A percentile compares a stretch with the other conserved stretches of the same genome.
Evolutionary conservation across 2,113 vertebrate species (phyloP).

Genomic region (Sigmodon hispidus): DNA sequence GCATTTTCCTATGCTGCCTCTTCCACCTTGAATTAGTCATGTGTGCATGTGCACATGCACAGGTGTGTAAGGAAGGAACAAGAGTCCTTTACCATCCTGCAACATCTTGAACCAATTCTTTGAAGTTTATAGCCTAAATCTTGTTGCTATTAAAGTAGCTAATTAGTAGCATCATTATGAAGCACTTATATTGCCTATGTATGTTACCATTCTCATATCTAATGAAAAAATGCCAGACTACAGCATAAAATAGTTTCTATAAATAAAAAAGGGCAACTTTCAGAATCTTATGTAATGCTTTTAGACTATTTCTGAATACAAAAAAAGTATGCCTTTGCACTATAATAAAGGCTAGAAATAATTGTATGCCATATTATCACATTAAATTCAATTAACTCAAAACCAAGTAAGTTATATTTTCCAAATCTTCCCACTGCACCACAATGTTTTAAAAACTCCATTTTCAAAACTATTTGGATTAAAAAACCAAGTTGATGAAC

Average conservation of each 20-base stretch:
- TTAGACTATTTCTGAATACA: not conserved
- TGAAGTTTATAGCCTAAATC: constrained; percentile 23
- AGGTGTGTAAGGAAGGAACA: not conserved
- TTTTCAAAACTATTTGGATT: not conserved
- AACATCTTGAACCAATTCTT: constrained; percentile 22
- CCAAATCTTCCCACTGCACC: not conserved
- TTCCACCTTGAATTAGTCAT: not conserved
- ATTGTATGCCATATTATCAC: not conserved
- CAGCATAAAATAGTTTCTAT: not conserved
- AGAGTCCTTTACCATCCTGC: not conserved
- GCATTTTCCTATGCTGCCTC: not conserved
- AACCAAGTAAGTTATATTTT: not conserved
- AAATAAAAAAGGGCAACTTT: not conserved
- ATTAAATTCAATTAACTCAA: not conserved
- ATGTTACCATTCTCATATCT: not conserved
- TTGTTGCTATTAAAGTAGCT: not conserved
- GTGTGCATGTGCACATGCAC: not conserved
- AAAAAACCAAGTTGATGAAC: not conserved
- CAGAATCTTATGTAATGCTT: not conserved
- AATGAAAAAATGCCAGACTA: not conserved
- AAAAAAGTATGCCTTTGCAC: not conserved
- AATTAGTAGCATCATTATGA: not conserved
- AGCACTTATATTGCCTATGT: not conserved
- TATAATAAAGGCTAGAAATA: not conserved
- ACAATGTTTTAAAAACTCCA: not conserved